Evolutionary conservation across 2,113 vertebrate genomes (phyloP).

Genomic region (Rhabdornis inornatus): DNA sequence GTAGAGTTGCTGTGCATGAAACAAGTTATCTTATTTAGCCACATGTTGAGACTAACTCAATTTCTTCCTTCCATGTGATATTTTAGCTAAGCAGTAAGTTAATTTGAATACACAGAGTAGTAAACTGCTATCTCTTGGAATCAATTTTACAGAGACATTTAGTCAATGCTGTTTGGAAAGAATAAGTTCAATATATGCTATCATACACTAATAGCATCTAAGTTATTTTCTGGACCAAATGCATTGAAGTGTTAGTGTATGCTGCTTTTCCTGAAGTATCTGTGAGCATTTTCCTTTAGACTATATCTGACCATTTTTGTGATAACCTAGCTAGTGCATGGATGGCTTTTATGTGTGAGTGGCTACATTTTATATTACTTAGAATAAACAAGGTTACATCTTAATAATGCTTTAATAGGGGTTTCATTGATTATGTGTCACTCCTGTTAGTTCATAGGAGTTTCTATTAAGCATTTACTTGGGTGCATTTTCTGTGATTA

Average conservation of each 20-base stretch:
- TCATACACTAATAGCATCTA: slow-evolving; percentile 1
- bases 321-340: neutral
- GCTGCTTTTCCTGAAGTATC: neutral
- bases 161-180: slow-evolving; percentile 25
- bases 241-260: neutral
- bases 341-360: slow-evolving; percentile 16
- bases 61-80: neutral
- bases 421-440: slow-evolving; percentile 58
- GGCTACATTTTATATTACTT: slow-evolving; percentile 50
- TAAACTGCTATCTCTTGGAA: slow-evolving; percentile 12
- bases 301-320: neutral
- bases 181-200: slow-evolving; percentile 6
- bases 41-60: neutral
- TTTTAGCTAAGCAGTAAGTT: slow-evolving; percentile 41
- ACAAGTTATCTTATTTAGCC: slow-evolving; percentile 14
- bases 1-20: neutral
- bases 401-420: slow-evolving; percentile 60
- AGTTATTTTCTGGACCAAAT: slow-evolving; percentile 6
- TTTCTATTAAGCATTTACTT: slow-evolving; percentile 45
- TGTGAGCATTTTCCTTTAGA: neutral
- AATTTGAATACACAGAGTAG: slow-evolving; percentile 46
- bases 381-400: slow-evolving; percentile 60
- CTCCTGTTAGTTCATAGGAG: slow-evolving; percentile 34
- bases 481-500: slow-evolving; percentile 39
- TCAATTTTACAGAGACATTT: slow-evolving; percentile 32